Percentiles rank a stretch among this genome's conserved stretches.
These are phyloP conservation scores for Solen grandis DNA, from an alignment of 1,140 invertebrate genomes.

Conservation along the genomic window DNA sequence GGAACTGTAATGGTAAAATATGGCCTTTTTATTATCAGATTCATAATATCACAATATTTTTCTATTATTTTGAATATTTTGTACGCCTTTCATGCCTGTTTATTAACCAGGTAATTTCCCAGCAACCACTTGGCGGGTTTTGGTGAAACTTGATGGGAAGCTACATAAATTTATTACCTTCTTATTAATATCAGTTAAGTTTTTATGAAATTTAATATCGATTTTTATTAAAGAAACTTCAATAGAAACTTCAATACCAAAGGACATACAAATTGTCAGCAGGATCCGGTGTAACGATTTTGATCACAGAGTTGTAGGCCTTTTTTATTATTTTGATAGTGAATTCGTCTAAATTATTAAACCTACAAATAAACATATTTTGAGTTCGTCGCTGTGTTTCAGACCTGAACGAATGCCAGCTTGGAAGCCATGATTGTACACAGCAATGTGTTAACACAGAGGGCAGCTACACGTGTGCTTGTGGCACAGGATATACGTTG, in stretches of 20 bases:
- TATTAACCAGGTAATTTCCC: too few species aligned
- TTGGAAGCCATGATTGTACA: constrained; percentile 83
- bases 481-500: constrained; percentile 47
- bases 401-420: constrained; percentile 87
- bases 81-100: not conserved
- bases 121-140: too few species aligned
- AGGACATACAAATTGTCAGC: too few species aligned
- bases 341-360: too few species aligned
- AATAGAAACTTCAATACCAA: too few species aligned
- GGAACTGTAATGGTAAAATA: constrained; percentile 13
- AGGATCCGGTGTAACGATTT: too few species aligned
- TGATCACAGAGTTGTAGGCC: too few species aligned
- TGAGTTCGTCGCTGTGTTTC: too few species aligned
- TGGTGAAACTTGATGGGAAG: not conserved
- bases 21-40: not conserved
- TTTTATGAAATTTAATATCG: too few species aligned
- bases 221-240: too few species aligned
- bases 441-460: constrained; percentile 95
- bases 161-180: not conserved
- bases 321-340: too few species aligned
- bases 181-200: not conserved
- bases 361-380: too few species aligned
- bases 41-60: not conserved
- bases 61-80: not conserved
- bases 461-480: constrained; percentile 87